These are phyloP conservation scores for Smithornis capensis DNA, from an alignment of 2,113 vertebrate species.

Conservation along the genomic window DNA sequence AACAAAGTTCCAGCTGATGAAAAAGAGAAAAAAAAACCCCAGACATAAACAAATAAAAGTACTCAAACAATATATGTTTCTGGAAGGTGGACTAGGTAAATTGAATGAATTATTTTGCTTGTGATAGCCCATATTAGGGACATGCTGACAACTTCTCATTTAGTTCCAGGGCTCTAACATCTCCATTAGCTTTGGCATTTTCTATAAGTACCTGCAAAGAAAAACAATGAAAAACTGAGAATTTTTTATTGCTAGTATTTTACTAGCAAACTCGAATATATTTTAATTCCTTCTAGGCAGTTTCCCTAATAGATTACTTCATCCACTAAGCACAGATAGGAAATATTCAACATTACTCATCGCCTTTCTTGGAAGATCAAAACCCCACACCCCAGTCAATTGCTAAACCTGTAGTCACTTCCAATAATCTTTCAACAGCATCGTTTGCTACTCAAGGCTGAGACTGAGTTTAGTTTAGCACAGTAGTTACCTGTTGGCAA, in stretches of 20 bases:
- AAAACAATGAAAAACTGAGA: neutral
- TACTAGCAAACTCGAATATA: neutral
- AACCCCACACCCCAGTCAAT: no score
- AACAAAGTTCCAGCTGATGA: neutral
- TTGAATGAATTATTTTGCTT: neutral
- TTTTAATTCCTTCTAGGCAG: neutral
- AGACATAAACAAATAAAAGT: neutral
- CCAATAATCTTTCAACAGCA: neutral
- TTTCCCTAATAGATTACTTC: neutral
- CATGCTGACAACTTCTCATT: conserved; percentile 77
- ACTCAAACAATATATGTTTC: neutral
- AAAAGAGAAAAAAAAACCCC: neutral
- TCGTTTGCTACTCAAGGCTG: neutral
- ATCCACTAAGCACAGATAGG: neutral
- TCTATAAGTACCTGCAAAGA: conserved; percentile 83
- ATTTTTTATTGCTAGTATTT: neutral
- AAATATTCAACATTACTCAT: neutral
- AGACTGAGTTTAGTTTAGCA: neutral
- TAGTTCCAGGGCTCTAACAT: conserved; percentile 81
- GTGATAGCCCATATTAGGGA: conserved; percentile 34
- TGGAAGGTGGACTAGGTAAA: neutral
- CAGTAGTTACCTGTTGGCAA: neutral
- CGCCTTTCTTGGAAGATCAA: neutral
- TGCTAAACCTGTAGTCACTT: neutral
- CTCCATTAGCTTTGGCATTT: conserved; percentile 80